Conservation (phyloP, 2,888 invertebrate genomes). For the Coleophora deauratella region DNA sequence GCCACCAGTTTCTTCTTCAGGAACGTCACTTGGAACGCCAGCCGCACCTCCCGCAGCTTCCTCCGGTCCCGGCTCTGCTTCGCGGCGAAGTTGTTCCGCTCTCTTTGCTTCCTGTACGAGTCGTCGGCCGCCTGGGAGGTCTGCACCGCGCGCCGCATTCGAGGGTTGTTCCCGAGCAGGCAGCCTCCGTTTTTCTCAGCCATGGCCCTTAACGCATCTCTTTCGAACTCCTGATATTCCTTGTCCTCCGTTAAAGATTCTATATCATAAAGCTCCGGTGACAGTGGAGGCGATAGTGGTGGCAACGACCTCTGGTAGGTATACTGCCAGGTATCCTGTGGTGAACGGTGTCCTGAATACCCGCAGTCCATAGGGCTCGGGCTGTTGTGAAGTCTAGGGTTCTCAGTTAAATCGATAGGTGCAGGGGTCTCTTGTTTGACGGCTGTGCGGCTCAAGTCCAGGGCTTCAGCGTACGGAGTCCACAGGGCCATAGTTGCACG, state of each 20-base stretch:
- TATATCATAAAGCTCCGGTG: conserved; percentile 34
- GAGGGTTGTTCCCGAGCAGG: conserved; percentile 75
- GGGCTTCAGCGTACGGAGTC: conserved; percentile 52
- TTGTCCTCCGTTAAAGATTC: conserved; percentile 58
- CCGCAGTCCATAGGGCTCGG: neutral
- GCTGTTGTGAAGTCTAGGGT: too few species aligned
- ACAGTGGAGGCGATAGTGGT: conserved; percentile 60
- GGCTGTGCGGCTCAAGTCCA: conserved; percentile 39
- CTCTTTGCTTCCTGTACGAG: conserved; percentile 88
- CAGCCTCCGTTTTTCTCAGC: conserved; percentile 75
- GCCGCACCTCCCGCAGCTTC: conserved; percentile 92
- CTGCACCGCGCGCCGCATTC: conserved; percentile 78
- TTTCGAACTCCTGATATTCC: conserved; percentile 81
- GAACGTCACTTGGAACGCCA: conserved; percentile 89
- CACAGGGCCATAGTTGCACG: conserved; percentile 45
- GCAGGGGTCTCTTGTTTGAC: conserved; percentile 30
- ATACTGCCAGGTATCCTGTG: neutral
- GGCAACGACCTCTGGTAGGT: conserved; percentile 27
- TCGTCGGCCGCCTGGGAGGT: conserved; percentile 70
- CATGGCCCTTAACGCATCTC: conserved; percentile 79
- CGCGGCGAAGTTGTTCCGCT: conserved; percentile 96
- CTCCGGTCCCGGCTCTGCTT: conserved; percentile 94
- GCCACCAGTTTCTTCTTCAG: conserved; percentile 57
- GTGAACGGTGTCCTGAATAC: neutral
- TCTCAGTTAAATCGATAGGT: neutral